Conservation (phyloP, 2,797 vertebrate species). For the Enteromius paludinosus region DNA sequence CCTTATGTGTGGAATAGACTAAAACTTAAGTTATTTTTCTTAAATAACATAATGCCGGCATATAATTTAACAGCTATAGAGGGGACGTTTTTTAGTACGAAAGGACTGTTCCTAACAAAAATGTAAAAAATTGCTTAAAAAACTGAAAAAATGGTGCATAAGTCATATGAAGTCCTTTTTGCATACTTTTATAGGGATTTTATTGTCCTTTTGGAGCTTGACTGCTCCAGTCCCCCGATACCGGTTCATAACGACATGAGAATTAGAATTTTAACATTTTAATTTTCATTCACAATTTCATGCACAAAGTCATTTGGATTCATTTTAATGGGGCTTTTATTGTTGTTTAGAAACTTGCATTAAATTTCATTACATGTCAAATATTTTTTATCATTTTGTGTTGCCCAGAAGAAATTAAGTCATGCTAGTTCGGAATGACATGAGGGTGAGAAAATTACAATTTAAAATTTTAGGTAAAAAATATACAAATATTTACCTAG, state of each 20-base stretch:
- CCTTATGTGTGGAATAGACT: not conserved
- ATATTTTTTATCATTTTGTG: not conserved
- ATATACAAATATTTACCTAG: slow-evolving; percentile 19
- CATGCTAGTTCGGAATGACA: not conserved
- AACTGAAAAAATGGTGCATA: not conserved
- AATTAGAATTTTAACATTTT: not conserved
- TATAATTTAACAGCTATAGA: not conserved
- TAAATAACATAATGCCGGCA: not conserved
- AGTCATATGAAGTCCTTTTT: not conserved
- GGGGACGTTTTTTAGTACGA: not conserved
- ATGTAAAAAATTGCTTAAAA: not conserved
- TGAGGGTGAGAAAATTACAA: not conserved
- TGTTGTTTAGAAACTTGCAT: not conserved
- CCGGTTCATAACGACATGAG: no score
- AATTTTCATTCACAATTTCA: no score
- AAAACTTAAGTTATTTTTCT: not conserved
- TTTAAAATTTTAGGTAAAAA: not conserved
- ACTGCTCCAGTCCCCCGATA: not conserved
- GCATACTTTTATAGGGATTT: not conserved
- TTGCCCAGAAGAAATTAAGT: not conserved
- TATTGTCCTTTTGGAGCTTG: not conserved
- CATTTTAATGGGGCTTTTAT: not conserved
- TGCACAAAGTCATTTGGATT: no score
- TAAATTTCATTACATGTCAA: not conserved
- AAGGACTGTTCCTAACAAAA: not conserved